These are phyloP conservation scores for Alaudala cheleensis DNA, from an alignment of 2,113 vertebrate genomes.

Conservation along the genomic window DNA sequence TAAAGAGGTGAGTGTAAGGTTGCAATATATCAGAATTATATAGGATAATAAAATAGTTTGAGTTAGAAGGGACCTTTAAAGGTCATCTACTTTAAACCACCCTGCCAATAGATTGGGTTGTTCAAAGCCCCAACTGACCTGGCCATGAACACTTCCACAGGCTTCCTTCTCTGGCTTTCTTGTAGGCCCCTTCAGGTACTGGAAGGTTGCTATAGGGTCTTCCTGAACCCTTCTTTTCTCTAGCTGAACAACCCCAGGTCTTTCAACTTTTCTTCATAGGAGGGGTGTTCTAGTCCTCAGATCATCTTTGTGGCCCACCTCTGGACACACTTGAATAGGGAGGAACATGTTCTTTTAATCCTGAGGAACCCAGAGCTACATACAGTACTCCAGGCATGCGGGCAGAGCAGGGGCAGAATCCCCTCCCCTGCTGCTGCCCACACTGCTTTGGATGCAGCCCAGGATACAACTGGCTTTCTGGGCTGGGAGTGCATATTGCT, in stretches of 20 bases:
- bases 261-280: background rate
- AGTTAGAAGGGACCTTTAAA: background rate
- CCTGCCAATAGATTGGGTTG: background rate
- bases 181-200: background rate
- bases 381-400: rapidly evolving
- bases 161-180: background rate
- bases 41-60: background rate
- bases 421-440: background rate
- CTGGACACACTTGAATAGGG: background rate
- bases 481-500: background rate
- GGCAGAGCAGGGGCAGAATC: background rate
- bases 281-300: background rate
- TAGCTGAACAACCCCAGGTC: no score
- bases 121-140: background rate
- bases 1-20: background rate
- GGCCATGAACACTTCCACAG: background rate
- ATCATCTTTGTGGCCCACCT: no score
- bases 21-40: background rate
- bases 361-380: background rate
- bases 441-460: background rate
- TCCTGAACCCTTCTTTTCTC: background rate
- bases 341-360: background rate
- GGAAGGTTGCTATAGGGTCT: no score
- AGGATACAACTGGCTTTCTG: background rate
- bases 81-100: background rate